Evolutionary conservation across 2,113 vertebrate genomes (phyloP), one percentile per base, ranked within the genome.

Genomic region (Nesogale talazaci): DNA sequence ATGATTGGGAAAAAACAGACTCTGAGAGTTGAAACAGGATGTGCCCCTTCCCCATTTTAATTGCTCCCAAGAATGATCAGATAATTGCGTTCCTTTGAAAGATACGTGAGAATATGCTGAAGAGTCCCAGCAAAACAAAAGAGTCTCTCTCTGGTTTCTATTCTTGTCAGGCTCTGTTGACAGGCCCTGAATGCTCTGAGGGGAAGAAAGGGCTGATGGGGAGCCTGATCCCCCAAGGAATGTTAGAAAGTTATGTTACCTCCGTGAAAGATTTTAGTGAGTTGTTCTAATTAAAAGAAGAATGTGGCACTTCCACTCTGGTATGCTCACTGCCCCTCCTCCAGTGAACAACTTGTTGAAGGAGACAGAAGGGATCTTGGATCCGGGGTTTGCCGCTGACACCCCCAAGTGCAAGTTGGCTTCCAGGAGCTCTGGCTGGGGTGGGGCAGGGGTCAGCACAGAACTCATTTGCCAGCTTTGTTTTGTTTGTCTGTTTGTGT

Each of bases 391-490:
- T 46, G n/a, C 25, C 9, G 63, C 52, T 57, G 46, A 29, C 91
- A 79, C 19, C 0, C 1, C 5, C 23, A 59, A 84, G 0, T 22
- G 87, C 93, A 77, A 89, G 93, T 91, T 76, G 95, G 80, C 57
- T 83, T 78, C 63, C 17, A n/a, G 95, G 80, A 95, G 97, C 59
- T 86, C 83, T 90, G 94, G 22, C 80, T 74, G 91, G 34, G 91
- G n/a, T n/a, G 90, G 40, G 69, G 93, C 67, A n/a, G 92, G 79
- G 74, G 96, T 97, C 92, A 96, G 95, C 86, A 81, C 88, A 92
- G 95, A 96, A 96, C 96, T 87, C 95, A 87, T 87, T 95, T 88
- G 83, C 91, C 94, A 84, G 87, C 93, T 81, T 93, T 94, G 76
- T 95, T 94, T 52, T 52, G 46, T 52, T n/a, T n/a, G n/a, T n/a